Evolutionary conservation across 2,113 vertebrate genomes (phyloP), one percentile per base, ranked within the genome.

Genomic region (Thinocorus orbignyianus): DNA sequence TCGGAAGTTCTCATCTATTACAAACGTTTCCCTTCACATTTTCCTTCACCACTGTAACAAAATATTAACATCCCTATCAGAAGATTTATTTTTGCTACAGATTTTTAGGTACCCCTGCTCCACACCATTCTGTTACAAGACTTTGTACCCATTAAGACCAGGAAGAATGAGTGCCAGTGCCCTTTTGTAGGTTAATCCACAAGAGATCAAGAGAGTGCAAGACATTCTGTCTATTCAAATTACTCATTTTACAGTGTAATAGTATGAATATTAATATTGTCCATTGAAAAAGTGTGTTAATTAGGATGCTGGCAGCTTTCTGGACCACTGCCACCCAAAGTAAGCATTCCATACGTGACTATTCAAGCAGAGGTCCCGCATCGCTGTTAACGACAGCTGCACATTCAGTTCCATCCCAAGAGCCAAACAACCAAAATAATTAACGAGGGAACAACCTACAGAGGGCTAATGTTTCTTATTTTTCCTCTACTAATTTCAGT

Each of bases 241-340:
- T 79, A 96, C 28, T 95, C 88, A 93, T 87, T 94, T 94, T 91
- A 82, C 81, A 92, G 84, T 70, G 54, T 88, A 96, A 89, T 7
- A 76, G 61, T 86, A 91, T 89, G 90, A 96, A 93, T 96, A 97
- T 96, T 95, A 97, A 96, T 89, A 95, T 17, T 92, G 80, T 87
- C 92, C 93, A 92, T 76, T 92, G 93, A 92, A 96, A 92, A 94
- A 96, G 90, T 80, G 65, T 87, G 88, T 89, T 95, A 96, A 96
- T 95, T 96, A 96, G 92, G 94, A 94, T 23, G 22, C 60, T 94
- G 93, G 69, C 90, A 95, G 94, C 76, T 94, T 95, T 93, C 85
- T 96, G 92, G 95, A 93, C 93, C 61, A 49, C 57, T 94, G 95
- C 93, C 93, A 97, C 83, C 65, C 28, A 7, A 93, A 93, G 71